Percentiles rank a stretch among this genome's conserved stretches.
Conservation (phyloP, 2,888 invertebrate species). For the Matsumyia berberina region DNA sequence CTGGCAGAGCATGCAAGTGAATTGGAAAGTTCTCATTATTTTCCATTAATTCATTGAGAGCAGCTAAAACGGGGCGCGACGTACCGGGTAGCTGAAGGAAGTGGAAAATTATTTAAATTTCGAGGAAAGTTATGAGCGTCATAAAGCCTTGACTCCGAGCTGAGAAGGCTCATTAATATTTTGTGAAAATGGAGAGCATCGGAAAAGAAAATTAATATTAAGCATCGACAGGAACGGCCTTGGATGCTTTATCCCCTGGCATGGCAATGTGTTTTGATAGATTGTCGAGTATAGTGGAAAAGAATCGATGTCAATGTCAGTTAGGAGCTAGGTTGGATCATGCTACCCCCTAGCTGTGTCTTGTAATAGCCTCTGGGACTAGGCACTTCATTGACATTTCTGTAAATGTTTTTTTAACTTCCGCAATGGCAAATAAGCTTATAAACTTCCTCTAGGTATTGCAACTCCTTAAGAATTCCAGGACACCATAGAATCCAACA, state of each 20-base stretch:
- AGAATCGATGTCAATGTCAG: conserved; percentile 1
- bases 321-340: too few relatives aligned
- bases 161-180: conserved; percentile 55
- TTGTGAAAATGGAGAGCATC: neutral
- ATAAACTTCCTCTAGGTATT: too few relatives aligned
- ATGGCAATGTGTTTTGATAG: conserved; percentile 10
- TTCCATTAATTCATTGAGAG: conserved; percentile 71
- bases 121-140: conserved; percentile 47
- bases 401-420: too few relatives aligned
- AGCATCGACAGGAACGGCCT: conserved; percentile 18
- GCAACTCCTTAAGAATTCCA: too few relatives aligned
- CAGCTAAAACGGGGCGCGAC: neutral
- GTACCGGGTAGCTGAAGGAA: conserved; percentile 10
- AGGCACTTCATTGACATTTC: too few relatives aligned
- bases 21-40: conserved; percentile 74
- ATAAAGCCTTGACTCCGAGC: conserved; percentile 38
- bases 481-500: too few relatives aligned
- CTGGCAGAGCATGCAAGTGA: conserved; percentile 61
- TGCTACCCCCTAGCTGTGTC: too few relatives aligned
- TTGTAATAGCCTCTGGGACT: too few relatives aligned
- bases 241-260: neutral
- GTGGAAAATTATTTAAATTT: conserved; percentile 60
- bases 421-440: too few relatives aligned
- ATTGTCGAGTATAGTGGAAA: too few relatives aligned
- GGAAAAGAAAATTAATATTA: conserved; percentile 1